Evolutionary conservation across 2,113 vertebrate species (phyloP).

Genomic region (Dipodomys ordii): DNA sequence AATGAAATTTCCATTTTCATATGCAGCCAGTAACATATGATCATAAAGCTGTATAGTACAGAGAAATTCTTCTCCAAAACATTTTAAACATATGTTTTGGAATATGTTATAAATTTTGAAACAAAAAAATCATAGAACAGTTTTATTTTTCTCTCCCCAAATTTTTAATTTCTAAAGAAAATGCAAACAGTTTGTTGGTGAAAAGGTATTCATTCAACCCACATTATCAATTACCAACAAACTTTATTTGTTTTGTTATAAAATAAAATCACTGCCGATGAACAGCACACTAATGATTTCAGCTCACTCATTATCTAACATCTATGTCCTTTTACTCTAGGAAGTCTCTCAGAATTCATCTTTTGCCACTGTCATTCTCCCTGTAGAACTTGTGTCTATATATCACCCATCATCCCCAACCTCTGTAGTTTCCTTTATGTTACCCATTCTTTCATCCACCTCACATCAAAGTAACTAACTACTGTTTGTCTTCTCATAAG

Average conservation of each 20-base stretch:
- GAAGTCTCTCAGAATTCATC: too few relatives aligned
- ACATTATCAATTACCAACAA: neutral
- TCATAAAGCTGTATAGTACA: neutral
- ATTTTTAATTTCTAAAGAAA: neutral
- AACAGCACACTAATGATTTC: neutral
- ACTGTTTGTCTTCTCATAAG: neutral
- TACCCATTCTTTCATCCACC: too few relatives aligned
- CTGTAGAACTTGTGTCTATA: neutral
- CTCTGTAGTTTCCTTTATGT: neutral
- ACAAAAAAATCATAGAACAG: neutral
- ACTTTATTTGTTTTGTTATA: slow-evolving; percentile 7
- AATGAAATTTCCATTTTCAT: neutral
- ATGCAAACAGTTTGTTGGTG: neutral
- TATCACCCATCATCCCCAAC: neutral
- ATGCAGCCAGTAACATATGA: neutral
- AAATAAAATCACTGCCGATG: neutral
- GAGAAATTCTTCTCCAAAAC: neutral
- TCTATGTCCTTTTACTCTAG: neutral
- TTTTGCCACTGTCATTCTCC: neutral
- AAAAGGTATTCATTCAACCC: neutral
- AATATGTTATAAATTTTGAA: neutral
- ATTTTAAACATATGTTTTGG: neutral
- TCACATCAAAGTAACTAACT: neutral
- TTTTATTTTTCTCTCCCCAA: neutral
- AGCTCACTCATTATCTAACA: neutral